Evolutionary conservation across 2,797 vertebrate genomes (phyloP), one percentile per base, ranked within the genome.

Genomic region (Crenuchus spilurus): DNA sequence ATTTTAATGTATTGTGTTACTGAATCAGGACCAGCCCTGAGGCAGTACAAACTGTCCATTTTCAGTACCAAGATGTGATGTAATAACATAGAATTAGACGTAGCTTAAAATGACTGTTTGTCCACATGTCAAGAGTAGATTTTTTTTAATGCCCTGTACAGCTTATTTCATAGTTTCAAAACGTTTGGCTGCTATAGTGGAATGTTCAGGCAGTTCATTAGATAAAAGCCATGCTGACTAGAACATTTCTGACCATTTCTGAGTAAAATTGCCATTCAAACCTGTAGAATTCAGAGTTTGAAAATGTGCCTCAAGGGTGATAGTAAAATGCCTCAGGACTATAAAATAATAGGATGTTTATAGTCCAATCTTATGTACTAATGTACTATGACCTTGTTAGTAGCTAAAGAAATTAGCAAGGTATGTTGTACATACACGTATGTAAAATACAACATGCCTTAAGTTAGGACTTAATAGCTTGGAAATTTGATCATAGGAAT

Each of bases 111-210:
- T 7, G 8, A 20, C n/a, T 9, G 55, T 31, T 35, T 58, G 41
- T 3, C 20, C 39, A 60, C 22, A 46, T 14, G 9, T 39, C 0
- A 2, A 7, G 14, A n/a, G n/a, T n/a, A n/a, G n/a, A n/a, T 18
- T 22, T 0, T 61, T 46, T 18, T 28, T 66, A 67, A 16, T 85
- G 44, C 71, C 81, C 86, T 75, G 41, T 65, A 83, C 62, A 55
- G 77, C 83, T 91, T 87, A 80, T 93, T 92, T 94, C 91, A 92
- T 92, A 92, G 92, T 88, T 93, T 93, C 90, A 92, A 91, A 93
- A 91, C 77, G 78, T 90, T 89, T 90, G 90, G 93, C 93, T 94
- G 93, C 93, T 94, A 93, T 89, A 89, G 90, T 80, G 87, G 86
- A 86, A 89, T 62, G 73, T 54, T 70, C 7, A 6, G 69, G 63